Evolutionary conservation across 2,888 invertebrate genomes (phyloP), one percentile per base, ranked within the genome.

Genomic region (Lacanobia wlatinum): DNA sequence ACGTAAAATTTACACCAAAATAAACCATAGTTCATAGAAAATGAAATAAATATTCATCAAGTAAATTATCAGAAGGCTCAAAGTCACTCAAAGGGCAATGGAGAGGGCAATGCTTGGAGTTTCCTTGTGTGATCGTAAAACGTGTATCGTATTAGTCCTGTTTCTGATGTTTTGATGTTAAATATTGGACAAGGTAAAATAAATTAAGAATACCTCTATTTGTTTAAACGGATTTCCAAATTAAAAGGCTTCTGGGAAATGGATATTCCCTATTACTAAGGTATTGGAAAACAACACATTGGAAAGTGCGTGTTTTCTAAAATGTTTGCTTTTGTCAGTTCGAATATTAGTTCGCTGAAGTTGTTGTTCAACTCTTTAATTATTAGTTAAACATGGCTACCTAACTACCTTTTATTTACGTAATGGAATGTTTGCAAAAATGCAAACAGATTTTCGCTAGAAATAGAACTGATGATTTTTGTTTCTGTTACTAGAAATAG

Each of bases 241-340:
- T n/a, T 38, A 38, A 18, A 40, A 40, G n/a, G 9, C 61, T 70
- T 58, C 28, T 58, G 43, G 34, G n/a, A 50, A 43, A 52, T 61
- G 14, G 4, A 74, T 69, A 52, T 56, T 50, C 5, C 12, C 7
- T 7, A 52, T 34, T 66, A 53, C 12, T 43, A 40, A 48, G 43
- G 59, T 78, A 66, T 73, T 73, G 59, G 52, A 78, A 73, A 64
- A 61, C 46, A 56, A 61, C 56, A 50, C 2, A 34, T 9, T 64
- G 46, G 14, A 52, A 78, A 61, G 34, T 48, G 34, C 21, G 53
- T 40, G 64, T 61, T 74, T 73, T 64, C 28, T 56, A 60, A 67
- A 61, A 73, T 64, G 40, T 60, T 74, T 73, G 79, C n/a, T 79
- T 68, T 28, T 78, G 73, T 73, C 63, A 73, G 67, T 74, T 75